Percentiles rank a stretch among this genome's conserved stretches.
Evolutionary conservation across 2,888 invertebrate species (phyloP).

Genomic region (Sarcophaga carnaria): DNA sequence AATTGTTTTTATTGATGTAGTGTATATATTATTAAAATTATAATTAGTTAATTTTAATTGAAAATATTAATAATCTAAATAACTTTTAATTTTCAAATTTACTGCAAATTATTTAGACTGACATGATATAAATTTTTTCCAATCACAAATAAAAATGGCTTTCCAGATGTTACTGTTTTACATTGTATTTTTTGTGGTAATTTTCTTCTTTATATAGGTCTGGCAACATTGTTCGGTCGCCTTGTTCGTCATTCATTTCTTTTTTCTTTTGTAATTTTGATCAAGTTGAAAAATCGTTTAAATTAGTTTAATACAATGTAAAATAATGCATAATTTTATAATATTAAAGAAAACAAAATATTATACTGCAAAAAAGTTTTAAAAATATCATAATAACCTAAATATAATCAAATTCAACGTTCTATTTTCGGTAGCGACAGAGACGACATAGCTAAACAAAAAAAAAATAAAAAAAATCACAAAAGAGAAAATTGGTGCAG

Average conservation of each 20-base stretch:
- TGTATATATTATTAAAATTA: background rate
- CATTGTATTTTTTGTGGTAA: background rate
- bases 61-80: too few species aligned
- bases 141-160: background rate
- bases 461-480: slow-evolving; percentile 27
- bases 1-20: background rate
- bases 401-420: background rate
- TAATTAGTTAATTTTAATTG: too few species aligned
- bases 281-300: slow-evolving; percentile 65
- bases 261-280: slow-evolving; percentile 57
- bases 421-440: slow-evolving; percentile 3
- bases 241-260: slow-evolving; percentile 64
- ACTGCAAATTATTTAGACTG: background rate
- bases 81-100: too few species aligned
- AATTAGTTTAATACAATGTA: slow-evolving; percentile 46
- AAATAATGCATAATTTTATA: slow-evolving; percentile 24
- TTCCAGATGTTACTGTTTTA: background rate
- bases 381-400: background rate
- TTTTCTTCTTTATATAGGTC: background rate
- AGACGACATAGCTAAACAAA: slow-evolving; percentile 46
- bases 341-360: background rate
- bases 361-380: background rate
- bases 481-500: slow-evolving; percentile 57
- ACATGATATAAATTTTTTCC: background rate
- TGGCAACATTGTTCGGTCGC: slow-evolving; percentile 33